Evolutionary conservation across 2,888 invertebrate species (phyloP).

Genomic region (Trilocha varians): DNA sequence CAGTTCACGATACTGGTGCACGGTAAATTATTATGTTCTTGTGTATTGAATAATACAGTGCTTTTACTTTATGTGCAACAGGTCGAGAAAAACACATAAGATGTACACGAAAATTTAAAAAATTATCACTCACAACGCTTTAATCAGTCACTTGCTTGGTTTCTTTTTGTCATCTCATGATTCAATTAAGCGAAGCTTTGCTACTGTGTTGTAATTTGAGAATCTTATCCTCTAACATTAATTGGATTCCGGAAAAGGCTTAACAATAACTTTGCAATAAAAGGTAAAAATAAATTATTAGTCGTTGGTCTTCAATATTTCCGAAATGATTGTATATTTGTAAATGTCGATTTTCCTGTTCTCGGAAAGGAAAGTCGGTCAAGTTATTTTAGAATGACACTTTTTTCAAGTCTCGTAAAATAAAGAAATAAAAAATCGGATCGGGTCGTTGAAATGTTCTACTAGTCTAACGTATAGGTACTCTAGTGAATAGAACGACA

Average conservation of each 20-base stretch:
- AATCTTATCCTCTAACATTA: slow-evolving; percentile 45
- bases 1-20: slow-evolving; percentile 23
- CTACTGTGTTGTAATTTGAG: slow-evolving; percentile 44
- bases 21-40: slow-evolving; percentile 33
- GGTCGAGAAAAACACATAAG: slow-evolving; percentile 19
- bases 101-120: background rate
- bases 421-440: no score
- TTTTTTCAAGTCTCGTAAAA: background rate
- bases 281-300: slow-evolving; percentile 24
- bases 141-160: slow-evolving; percentile 18
- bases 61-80: slow-evolving; percentile 28
- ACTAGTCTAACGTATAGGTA: slow-evolving; percentile 26
- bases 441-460: no score
- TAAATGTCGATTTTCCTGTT: background rate
- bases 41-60: slow-evolving; percentile 43
- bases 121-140: slow-evolving; percentile 8
- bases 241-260: slow-evolving; percentile 42
- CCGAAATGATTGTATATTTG: slow-evolving; percentile 3
- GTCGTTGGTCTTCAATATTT: slow-evolving; percentile 8
- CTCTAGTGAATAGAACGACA: slow-evolving; percentile 29
- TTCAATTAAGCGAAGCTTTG: slow-evolving; percentile 39
- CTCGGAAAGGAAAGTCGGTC: background rate
- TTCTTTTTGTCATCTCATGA: slow-evolving; percentile 30
- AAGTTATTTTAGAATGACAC: background rate
- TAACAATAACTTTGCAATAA: slow-evolving; percentile 30